These are phyloP conservation scores for Chelonus insularis DNA, from an alignment of 1,140 invertebrate species.

Conservation along the genomic window DNA sequence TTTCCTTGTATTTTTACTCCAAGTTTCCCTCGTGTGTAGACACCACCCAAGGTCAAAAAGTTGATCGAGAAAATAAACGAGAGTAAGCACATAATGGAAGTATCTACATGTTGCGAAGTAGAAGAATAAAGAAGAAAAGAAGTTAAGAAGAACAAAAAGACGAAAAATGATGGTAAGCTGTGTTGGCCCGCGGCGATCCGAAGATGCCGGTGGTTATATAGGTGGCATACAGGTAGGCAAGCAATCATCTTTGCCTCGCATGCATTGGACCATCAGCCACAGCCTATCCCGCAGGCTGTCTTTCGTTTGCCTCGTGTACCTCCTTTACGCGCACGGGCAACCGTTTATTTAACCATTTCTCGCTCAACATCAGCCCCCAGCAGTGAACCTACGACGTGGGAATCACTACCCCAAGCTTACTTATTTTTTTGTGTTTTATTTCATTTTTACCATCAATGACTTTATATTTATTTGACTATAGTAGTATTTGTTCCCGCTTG, in stretches of 20 bases:
- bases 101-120: not conserved
- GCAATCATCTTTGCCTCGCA: conserved; percentile 27
- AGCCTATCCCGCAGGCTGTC: conserved; percentile 5
- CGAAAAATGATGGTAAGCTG: not conserved
- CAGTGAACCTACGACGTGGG: conserved; percentile 18
- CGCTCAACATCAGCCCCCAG: conserved; percentile 24
- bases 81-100: conserved; percentile 8
- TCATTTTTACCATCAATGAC: not conserved
- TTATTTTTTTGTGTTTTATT: not conserved
- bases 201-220: conserved; percentile 16
- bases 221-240: conserved; percentile 25
- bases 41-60: conserved; percentile 3
- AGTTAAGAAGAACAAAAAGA: not conserved
- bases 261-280: conserved; percentile 21
- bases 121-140: conserved; percentile 2
- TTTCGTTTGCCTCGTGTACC: conserved; percentile 16
- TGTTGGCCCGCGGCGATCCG: conserved; percentile 15
- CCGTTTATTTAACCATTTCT: conserved; percentile 28
- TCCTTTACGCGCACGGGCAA: conserved; percentile 14
- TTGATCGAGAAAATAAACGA: conserved; percentile 14
- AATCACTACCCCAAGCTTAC: conserved; percentile 18
- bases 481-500: too few species aligned
- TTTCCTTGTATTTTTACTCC: too few species aligned
- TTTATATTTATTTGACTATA: too few species aligned
- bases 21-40: not conserved